phyloP scores from a whole-genome alignment of 2,888 invertebrate species.

The Lepidocyrtinus sp. region DNA sequence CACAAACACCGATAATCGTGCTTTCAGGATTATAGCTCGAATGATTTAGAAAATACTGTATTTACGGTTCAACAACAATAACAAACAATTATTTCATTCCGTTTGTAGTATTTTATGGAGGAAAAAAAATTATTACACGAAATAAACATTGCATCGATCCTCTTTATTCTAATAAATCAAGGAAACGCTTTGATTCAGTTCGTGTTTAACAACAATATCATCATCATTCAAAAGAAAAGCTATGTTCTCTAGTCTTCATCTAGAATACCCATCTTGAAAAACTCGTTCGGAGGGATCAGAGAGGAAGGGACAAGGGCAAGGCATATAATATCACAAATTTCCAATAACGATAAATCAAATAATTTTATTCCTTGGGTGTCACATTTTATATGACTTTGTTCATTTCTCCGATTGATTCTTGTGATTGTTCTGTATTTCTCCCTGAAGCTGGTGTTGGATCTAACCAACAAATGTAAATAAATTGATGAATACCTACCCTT shows the following conservation, averaged over 20 bases:
- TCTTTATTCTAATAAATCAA: not conserved
- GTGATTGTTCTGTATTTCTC: not conserved
- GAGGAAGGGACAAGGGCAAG: constrained; percentile 48
- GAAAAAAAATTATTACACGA: not conserved
- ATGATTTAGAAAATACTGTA: not conserved
- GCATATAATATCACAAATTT: constrained; percentile 46
- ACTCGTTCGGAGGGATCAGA: no score
- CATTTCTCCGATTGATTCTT: not conserved
- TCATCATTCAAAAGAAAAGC: no score
- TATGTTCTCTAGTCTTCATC: no score
- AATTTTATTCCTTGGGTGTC: constrained; percentile 40
- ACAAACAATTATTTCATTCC: not conserved
- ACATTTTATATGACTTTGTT: not conserved
- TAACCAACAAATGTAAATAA: no score
- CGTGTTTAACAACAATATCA: no score
- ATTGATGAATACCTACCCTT: no score
- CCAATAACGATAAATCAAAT: constrained; percentile 56
- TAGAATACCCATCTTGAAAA: constrained; percentile 23
- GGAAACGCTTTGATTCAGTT: no score
- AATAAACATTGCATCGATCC: not conserved
- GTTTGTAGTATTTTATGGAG: not conserved
- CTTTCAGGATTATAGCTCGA: no score
- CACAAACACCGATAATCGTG: not conserved
- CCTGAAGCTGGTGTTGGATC: not conserved
- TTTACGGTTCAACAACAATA: not conserved